Evolutionary conservation across 2,888 invertebrate genomes (phyloP), one percentile per base, ranked within the genome.

Genomic region (Polydrusus pterygomalis): DNA sequence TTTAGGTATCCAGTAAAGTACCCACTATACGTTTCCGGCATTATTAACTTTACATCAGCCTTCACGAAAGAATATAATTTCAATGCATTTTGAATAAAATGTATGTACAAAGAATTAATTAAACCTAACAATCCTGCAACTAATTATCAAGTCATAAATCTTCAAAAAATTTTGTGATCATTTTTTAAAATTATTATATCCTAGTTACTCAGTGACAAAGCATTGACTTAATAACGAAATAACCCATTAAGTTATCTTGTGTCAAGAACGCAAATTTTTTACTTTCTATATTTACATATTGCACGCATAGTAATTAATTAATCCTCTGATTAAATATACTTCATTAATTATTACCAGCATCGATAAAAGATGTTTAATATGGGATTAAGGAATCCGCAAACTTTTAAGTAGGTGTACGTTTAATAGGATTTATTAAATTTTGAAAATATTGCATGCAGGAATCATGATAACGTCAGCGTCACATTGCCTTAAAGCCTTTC

Each of bases 281-380:
- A 45, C 65, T 67, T 72, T 72, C 58, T 65, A 58, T 72, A 65
- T 72, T 72, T 72, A 49, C 72, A 72, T 58, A 65, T 58, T 47
- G 65, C 56, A 67, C 34, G 47, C 45, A 45, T 45, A 17, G 17
- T 60, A 60, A 72, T 49, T 72, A 72, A 72, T 72, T 54, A 40
- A 71, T 64, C 54, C 43, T 13, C 17, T 65, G 47, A 72, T 58
- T 65, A 72, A 72, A 65, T 65, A 72, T 58, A 72, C 54, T 45
- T 72, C 56, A 65, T 72, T 56, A 72, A 11, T 11, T 17, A 60
- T 34, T 6, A 2, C 34, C 34, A 34, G 8, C 34, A 9, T 10
- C 7, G 10, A 34, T 34, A 34, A 34, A 34, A 9, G 34, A 34
- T 34, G 7, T 8, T 34, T 34, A 7, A 7, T 9, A 34, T n/a